phyloP scores from a whole-genome alignment of 2,797 vertebrate species.

The Champsocephalus gunnari region DNA sequence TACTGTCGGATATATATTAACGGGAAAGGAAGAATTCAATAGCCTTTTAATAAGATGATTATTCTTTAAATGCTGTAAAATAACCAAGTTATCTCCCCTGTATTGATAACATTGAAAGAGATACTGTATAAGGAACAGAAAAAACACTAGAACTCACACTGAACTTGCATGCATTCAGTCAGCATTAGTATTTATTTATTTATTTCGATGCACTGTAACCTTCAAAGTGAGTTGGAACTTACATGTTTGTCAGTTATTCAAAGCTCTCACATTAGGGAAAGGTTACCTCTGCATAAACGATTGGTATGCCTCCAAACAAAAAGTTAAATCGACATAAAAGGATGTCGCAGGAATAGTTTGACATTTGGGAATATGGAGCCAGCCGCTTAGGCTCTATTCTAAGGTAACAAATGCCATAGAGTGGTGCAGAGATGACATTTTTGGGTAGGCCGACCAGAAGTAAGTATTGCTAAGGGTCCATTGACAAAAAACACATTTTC shows the following conservation, averaged over 20 bases:
- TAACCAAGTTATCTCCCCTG: slow-evolving; percentile 1
- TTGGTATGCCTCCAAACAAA: not conserved
- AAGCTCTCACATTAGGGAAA: slow-evolving; percentile 3
- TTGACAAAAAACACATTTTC: too few relatives aligned
- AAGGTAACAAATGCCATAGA: not conserved
- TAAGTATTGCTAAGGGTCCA: too few relatives aligned
- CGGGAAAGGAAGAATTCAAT: slow-evolving; percentile 10
- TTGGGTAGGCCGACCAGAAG: too few relatives aligned
- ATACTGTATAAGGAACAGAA: not conserved
- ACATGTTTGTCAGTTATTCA: not conserved
- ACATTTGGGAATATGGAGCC: not conserved
- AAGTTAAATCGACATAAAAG: not conserved
- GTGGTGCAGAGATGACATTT: too few relatives aligned
- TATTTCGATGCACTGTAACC: slow-evolving; percentile 5
- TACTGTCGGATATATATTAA: slow-evolving; percentile 1
- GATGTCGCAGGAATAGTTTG: not conserved
- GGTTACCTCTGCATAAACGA: not conserved
- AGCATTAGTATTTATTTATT: too few relatives aligned
- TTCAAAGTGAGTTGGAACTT: not conserved
- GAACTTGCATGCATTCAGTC: slow-evolving; percentile 8
- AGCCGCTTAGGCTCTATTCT: not conserved
- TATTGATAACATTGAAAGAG: slow-evolving; percentile 3
- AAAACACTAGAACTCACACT: slow-evolving; percentile 2
- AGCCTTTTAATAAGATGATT: not conserved
- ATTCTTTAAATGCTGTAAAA: slow-evolving; percentile 18